Evolutionary conservation across 2,888 invertebrate species (phyloP).

Genomic region (Atherix ibis): DNA sequence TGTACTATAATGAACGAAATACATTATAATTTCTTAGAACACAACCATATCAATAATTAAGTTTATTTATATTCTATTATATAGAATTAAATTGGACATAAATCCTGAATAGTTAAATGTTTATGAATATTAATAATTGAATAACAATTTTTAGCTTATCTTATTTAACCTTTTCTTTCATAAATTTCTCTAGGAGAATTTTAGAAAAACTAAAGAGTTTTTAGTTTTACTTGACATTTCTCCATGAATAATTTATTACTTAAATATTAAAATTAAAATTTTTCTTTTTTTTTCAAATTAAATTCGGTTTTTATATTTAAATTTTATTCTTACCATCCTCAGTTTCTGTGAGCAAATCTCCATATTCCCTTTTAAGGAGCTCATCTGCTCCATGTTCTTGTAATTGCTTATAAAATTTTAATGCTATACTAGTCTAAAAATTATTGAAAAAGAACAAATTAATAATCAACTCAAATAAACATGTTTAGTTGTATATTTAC

Average conservation of each 20-base stretch:
- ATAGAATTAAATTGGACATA: no score
- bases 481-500: slow-evolving; percentile 41
- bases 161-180: background rate
- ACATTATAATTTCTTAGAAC: no score
- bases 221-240: no score
- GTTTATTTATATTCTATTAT: background rate
- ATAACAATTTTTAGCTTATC: background rate
- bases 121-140: background rate
- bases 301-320: background rate
- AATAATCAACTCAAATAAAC: background rate
- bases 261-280: background rate
- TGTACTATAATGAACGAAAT: no score
- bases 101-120: background rate
- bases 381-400: slow-evolving; percentile 98
- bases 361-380: slow-evolving; percentile 85
- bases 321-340: slow-evolving; percentile 56
- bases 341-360: slow-evolving; percentile 59
- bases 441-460: slow-evolving; percentile 6
- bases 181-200: no score
- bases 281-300: slow-evolving; percentile 1
- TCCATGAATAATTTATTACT: no score
- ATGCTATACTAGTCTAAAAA: slow-evolving; percentile 85
- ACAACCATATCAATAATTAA: no score
- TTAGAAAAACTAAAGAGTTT: no score
- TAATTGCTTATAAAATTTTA: slow-evolving; percentile 97